Conservation (phyloP, 2,888 invertebrate species). For the Oegoconia quadripuncta region DNA sequence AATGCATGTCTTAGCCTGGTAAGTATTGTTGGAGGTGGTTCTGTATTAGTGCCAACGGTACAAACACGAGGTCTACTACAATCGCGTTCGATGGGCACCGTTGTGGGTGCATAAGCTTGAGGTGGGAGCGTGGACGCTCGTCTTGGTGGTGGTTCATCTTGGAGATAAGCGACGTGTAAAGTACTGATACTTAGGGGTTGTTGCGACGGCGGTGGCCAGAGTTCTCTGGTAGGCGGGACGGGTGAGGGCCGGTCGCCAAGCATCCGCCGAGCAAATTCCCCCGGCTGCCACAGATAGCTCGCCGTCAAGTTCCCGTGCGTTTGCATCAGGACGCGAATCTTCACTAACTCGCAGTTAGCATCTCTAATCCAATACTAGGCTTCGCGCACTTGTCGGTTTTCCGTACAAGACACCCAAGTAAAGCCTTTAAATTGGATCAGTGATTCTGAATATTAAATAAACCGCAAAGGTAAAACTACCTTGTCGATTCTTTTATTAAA, state of each 20-base stretch:
- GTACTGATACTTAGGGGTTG: constrained; percentile 69
- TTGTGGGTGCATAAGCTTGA: constrained; percentile 44
- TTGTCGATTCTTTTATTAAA: constrained; percentile 6
- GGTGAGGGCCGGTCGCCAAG: constrained; percentile 67
- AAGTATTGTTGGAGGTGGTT: constrained; percentile 52
- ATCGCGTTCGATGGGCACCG: constrained; percentile 26
- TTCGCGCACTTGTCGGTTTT: constrained; percentile 67
- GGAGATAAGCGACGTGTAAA: constrained; percentile 63
- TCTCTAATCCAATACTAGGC: constrained; percentile 68
- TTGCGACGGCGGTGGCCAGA: constrained; percentile 60
- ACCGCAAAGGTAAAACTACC: constrained; percentile 11
- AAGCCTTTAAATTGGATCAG: constrained; percentile 60
- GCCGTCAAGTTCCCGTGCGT: constrained; percentile 69
- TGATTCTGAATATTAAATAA: constrained; percentile 43
- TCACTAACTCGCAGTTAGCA: constrained; percentile 51
- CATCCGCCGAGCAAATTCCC: constrained; percentile 67
- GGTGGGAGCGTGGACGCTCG: constrained; percentile 56
- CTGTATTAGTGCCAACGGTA: constrained; percentile 68
- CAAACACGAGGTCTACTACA: constrained; percentile 45
- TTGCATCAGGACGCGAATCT: constrained; percentile 61
- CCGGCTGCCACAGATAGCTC: constrained; percentile 73
- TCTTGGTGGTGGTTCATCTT: constrained; percentile 52
- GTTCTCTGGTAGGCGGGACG: constrained; percentile 65
- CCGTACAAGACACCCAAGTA: constrained; percentile 44
- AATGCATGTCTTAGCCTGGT: constrained; percentile 44